Base-by-base conservation (phyloP, 1,140 invertebrate genomes). In the Frieseomelitta varia region DNA sequence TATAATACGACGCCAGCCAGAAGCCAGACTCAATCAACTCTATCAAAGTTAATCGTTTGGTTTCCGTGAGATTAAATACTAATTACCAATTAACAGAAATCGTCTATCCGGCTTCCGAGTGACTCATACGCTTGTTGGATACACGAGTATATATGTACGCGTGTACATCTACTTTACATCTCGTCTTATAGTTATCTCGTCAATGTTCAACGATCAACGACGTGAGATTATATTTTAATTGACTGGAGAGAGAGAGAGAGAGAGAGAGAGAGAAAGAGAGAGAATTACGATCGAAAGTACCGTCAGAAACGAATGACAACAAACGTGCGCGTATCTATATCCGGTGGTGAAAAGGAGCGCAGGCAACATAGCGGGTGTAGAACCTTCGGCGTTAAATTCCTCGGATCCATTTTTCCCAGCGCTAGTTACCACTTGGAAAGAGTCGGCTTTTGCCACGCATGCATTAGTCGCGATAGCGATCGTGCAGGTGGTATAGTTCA, bases 401-500 rank as follows among this genome's bases (percentile, higher is more conserved):
- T 68, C 63, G 58, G 63, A 81, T 80, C 65, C 63, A 82, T 88
- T 75, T 76, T 85, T 81, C 82, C 58, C 83, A 80, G 84, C 83
- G 34, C 75, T 1, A 56, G 87, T 77, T 85, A 82, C 87, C 85
- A 79, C 79, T 85, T 72, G 87, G 79, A 88, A 82, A 88, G 87
- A 85, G 87, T 88, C 87, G 79, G 73, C 84, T 88, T 89, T 86
- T 89, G 87, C 88, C 78, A 61, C 58, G 87, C 78, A 88, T 88
- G 88, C 88, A 89, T 80, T 84, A 73, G 78, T 61, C 24, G 30
- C 65, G 88, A 89, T 90, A 89, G 80, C 74, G 65, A 89, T 90
- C 89, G 53, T 88, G 90, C 90, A 91, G 90, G 90, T 91, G 90
- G 85, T 88, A 90, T 84, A 88, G 86, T 88, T 90, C 84, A 82